phyloP scores from a whole-genome alignment of 2,797 vertebrate species.

The Neoniphon sammara region DNA sequence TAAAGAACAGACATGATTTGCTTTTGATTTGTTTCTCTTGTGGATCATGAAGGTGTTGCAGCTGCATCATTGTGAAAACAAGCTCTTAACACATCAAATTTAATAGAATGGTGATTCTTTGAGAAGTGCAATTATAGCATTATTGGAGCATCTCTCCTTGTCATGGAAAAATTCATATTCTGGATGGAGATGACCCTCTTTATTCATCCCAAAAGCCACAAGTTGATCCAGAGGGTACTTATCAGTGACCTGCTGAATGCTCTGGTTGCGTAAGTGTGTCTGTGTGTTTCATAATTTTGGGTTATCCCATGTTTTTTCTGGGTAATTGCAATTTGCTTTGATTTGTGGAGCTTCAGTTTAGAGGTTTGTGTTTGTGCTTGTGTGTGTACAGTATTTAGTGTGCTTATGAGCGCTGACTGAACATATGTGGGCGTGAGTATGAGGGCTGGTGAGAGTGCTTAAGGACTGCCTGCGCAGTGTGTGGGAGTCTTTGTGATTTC shows the following conservation, averaged over 20 bases:
- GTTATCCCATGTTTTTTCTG: conserved; percentile 22
- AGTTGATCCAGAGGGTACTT: conserved; percentile 31
- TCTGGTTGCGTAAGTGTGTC: conserved; percentile 33
- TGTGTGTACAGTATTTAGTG: conserved; percentile 27
- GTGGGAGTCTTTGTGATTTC: conserved; percentile 68
- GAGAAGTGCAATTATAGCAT: conserved; percentile 8
- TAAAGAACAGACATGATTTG: background rate
- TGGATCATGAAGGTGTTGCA: background rate
- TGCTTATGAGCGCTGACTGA: conserved; percentile 37
- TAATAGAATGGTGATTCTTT: background rate
- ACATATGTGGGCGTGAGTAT: conserved; percentile 66
- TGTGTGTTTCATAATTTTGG: conserved; percentile 28
- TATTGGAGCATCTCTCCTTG: background rate
- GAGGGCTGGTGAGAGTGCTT: conserved; percentile 65
- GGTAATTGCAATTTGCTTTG: background rate
- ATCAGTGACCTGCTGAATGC: conserved; percentile 10
- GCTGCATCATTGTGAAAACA: background rate
- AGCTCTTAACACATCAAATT: conserved; percentile 7
- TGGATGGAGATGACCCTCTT: conserved; percentile 20
- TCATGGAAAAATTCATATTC: background rate
- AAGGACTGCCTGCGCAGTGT: conserved; percentile 58
- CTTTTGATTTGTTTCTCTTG: background rate
- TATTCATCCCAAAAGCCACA: conserved; percentile 9
- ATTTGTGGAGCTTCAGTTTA: conserved; percentile 5
- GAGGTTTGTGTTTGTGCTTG: conserved; percentile 16